Evolutionary conservation across 2,797 vertebrate species (phyloP).

Genomic region (Adrianichthys oophorus): DNA sequence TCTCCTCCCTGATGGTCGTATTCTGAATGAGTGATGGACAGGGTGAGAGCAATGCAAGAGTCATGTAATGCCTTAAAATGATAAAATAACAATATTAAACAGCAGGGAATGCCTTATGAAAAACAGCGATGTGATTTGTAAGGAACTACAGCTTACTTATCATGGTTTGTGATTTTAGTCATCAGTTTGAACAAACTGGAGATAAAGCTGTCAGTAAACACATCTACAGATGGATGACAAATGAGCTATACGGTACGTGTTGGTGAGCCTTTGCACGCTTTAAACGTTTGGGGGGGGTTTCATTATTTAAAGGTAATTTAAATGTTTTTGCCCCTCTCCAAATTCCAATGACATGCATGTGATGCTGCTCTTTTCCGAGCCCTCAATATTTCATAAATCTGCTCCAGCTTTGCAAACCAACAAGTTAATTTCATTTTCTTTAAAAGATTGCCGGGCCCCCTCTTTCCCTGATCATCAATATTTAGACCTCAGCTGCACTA

Average conservation of each 20-base stretch:
- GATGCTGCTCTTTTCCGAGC: slow-evolving; percentile 24
- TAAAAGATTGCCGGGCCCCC: slow-evolving; percentile 30
- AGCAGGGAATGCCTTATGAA: too few species aligned
- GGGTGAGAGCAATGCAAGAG: too few species aligned
- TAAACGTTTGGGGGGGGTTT: neutral
- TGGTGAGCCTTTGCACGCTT: slow-evolving; percentile 1
- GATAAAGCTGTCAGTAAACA: too few species aligned
- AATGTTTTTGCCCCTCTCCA: slow-evolving; percentile 11
- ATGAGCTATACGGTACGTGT: neutral
- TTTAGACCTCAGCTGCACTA: slow-evolving; percentile 56
- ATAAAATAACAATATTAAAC: too few species aligned
- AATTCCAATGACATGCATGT: slow-evolving; percentile 27
- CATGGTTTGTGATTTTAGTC: too few species aligned
- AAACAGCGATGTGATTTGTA: too few species aligned
- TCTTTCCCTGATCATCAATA: slow-evolving; percentile 59
- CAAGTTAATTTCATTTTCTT: slow-evolving; percentile 44
- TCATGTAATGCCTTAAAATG: too few species aligned
- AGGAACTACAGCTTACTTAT: too few species aligned
- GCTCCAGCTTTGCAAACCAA: slow-evolving; percentile 57
- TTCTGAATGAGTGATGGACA: too few species aligned
- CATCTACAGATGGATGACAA: too few species aligned
- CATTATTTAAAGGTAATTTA: slow-evolving; percentile 17
- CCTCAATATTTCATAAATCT: slow-evolving; percentile 60
- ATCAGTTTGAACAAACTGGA: too few species aligned
- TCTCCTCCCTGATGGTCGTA: too few species aligned